Evolutionary conservation across 2,888 invertebrate species (phyloP), one percentile per base, ranked within the genome.

Genomic region (Cartodere bifasciata): DNA sequence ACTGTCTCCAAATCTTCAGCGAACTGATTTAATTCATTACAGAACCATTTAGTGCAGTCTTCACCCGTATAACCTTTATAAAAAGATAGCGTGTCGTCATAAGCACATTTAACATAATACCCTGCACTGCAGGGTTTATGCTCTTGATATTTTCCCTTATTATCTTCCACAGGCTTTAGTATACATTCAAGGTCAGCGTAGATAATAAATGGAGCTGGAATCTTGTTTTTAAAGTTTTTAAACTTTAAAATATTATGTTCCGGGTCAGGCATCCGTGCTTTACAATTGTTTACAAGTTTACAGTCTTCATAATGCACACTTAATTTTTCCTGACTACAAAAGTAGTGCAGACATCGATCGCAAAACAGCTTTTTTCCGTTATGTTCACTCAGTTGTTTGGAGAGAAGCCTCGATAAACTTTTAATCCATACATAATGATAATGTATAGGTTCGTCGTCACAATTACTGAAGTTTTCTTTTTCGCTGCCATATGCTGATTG

Each of bases 41-140:
- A 11, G 22, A 37, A 35, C 37, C 35, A 37, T 20, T 28, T 13
- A 12, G 13, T 23, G 17, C 37, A 37, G 28, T 37, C 32, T 10
- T 28, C 28, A 14, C 34, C 36, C 3, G 32, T 9, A 32, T 32
- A 39, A 6, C 22, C 16, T 17, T 20, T 13, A 11, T 32, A 39
- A 10, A 16, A 14, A 1, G 29, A 32, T 7, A 38, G 20, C 1
- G 21, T 17, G n/a, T 37, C 34, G 22, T 34, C 32, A 24, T 28
- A 40, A 1, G 32, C 21, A 21, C 40, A 38, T 23, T 40, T 36
- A 4, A 36, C 17, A 15, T 34, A 40, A 10, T 36, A 38, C 2
- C 32, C 34, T 7, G 27, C 23, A 13, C 16, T 28, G 11, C 12
- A 15, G 4, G 39, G 37, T n/a, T 26, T 6, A 23, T 39, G 38